These are phyloP conservation scores for Alviniconcha strummeri DNA, from an alignment of 2,888 invertebrate genomes.

Conservation along the genomic window DNA sequence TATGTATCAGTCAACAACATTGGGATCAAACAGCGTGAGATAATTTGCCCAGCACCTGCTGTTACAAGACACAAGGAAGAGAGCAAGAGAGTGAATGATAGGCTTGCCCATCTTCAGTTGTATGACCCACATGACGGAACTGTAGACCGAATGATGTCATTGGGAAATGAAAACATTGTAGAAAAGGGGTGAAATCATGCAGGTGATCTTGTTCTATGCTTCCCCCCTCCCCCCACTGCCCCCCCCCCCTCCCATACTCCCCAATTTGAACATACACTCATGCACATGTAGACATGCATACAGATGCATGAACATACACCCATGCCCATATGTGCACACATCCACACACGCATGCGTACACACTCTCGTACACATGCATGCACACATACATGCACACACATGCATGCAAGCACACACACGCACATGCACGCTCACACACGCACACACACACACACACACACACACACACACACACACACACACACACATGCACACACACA, in stretches of 20 bases:
- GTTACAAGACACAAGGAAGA: no score
- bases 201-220: not conserved
- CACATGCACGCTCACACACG: not conserved
- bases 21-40: no score
- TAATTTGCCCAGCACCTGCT: no score
- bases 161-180: no score
- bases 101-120: no score
- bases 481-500: not conserved
- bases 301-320: not conserved
- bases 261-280: slow-evolving; percentile 6
- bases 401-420: not conserved
- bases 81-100: no score
- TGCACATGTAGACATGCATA: slow-evolving; percentile 26
- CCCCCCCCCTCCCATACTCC: not conserved
- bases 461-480: slow-evolving; percentile 6
- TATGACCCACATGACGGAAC: no score
- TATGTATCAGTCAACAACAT: no score
- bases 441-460: not conserved
- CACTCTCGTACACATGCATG: not conserved
- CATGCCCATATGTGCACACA: slow-evolving; percentile 2
- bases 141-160: no score
- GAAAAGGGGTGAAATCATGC: not conserved
- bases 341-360: slow-evolving; percentile 3
- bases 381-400: slow-evolving; percentile 1
- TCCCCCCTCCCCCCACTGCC: not conserved